Evolutionary conservation across 2,888 invertebrate genomes (phyloP).

Genomic region (Entomobrya multifasciata): DNA sequence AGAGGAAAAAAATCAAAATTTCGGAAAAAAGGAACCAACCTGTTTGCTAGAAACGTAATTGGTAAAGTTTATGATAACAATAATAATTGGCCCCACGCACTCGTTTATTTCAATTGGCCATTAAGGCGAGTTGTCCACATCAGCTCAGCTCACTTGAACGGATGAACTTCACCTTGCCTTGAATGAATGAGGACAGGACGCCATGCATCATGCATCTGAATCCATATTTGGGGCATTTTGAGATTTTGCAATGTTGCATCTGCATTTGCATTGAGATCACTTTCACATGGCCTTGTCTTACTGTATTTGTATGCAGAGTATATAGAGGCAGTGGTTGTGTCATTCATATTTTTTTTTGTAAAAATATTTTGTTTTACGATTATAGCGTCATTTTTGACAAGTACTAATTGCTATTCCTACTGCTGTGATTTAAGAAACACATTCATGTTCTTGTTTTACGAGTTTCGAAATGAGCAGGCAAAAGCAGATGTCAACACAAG

Average conservation of each 20-base stretch:
- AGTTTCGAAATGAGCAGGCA: not conserved
- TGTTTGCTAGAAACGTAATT: too few species aligned
- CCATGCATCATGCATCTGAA: not conserved
- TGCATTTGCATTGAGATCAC: not conserved
- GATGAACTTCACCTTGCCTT: not conserved
- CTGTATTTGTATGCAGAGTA: too few species aligned
- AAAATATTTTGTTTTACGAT: not conserved
- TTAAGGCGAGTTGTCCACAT: too few species aligned
- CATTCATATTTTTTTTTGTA: not conserved
- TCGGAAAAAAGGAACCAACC: too few species aligned
- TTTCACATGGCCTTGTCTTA: not conserved
- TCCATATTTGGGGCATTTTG: slow-evolving; percentile 25
- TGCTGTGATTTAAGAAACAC: not conserved
- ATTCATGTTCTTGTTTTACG: not conserved
- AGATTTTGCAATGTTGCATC: not conserved
- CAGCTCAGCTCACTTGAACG: too few species aligned
- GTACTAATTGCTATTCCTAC: not conserved
- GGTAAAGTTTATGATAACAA: too few species aligned
- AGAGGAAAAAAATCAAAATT: too few species aligned
- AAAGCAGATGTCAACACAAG: slow-evolving; percentile 2
- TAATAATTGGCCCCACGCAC: too few species aligned
- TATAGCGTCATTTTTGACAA: not conserved
- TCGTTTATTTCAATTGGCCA: too few species aligned
- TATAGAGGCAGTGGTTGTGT: too few species aligned
- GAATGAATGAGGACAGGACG: not conserved